Percentiles rank a stretch among this genome's conserved stretches.
phyloP scores from a whole-genome alignment of 2,113 vertebrate genomes.

The Sceloporus tristichus region DNA sequence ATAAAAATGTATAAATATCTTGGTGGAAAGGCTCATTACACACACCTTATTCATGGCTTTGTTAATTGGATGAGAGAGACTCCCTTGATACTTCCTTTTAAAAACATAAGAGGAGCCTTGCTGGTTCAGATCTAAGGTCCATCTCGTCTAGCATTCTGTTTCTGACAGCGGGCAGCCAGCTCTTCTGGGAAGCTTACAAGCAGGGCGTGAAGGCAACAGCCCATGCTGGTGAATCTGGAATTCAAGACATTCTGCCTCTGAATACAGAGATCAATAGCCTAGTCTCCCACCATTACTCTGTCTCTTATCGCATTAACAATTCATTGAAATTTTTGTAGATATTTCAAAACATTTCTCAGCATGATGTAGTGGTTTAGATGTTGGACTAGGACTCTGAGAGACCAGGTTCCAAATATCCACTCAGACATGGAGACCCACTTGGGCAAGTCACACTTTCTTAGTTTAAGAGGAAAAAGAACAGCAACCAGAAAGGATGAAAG shows the following conservation, averaged over 20 bases:
- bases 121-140: constrained; percentile 10
- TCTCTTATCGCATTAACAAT: too few species aligned
- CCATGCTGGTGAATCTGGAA: not conserved
- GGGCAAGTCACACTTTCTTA: too few species aligned
- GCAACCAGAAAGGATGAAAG: not conserved
- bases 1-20: constrained; percentile 16
- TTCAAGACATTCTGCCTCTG: not conserved
- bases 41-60: constrained; percentile 26
- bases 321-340: too few species aligned
- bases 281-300: too few species aligned
- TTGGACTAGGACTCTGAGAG: too few species aligned
- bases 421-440: too few species aligned
- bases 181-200: not conserved
- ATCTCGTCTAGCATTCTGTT: not conserved
- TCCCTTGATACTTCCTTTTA: constrained; percentile 25
- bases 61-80: constrained; percentile 45
- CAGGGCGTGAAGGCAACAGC: not conserved
- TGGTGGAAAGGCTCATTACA: constrained; percentile 3
- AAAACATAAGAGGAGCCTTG: not conserved
- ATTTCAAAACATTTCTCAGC: too few species aligned
- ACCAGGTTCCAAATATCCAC: too few species aligned
- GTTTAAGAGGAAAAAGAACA: not conserved
- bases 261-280: not conserved
- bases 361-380: too few species aligned
- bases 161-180: not conserved